A percentile compares a stretch with the other conserved stretches of the same genome.
phyloP scores from a whole-genome alignment of 2,113 vertebrate species.

The Varanus komodoensis region DNA sequence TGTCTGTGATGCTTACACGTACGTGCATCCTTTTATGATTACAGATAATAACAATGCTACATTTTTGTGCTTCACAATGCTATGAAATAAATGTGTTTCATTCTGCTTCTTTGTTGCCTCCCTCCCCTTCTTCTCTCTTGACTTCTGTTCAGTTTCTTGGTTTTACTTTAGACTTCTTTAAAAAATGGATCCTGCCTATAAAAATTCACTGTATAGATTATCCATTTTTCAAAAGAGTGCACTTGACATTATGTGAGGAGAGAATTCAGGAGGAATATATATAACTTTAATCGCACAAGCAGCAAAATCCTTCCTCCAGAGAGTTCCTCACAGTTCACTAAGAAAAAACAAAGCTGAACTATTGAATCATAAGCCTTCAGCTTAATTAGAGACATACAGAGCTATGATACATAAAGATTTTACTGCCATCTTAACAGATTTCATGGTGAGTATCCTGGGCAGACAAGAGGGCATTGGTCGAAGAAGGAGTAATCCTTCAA shows the following conservation, averaged over 20 bases:
- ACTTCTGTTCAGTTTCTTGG: constrained; percentile 16
- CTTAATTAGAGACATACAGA: constrained; percentile 45
- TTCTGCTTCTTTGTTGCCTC: neutral
- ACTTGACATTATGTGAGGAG: constrained; percentile 44
- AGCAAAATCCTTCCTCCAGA: constrained; percentile 53
- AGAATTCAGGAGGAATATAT: constrained; percentile 52
- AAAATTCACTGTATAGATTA: constrained; percentile 61
- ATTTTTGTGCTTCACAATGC: neutral
- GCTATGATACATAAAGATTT: neutral
- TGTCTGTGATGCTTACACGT: too few relatives aligned
- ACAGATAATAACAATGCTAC: neutral
- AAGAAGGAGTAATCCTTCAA: constrained; percentile 60
- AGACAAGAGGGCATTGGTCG: constrained; percentile 18
- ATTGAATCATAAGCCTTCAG: constrained; percentile 58
- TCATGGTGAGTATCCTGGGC: neutral
- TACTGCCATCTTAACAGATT: constrained; percentile 13
- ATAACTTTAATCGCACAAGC: constrained; percentile 52
- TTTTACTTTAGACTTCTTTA: constrained; percentile 57
- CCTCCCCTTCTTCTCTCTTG: neutral
- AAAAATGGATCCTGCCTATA: constrained; percentile 54
- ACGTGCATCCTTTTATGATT: too few relatives aligned
- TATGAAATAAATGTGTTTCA: constrained; percentile 14
- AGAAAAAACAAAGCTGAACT: constrained; percentile 59
- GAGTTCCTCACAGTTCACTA: constrained; percentile 51
- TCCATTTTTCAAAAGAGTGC: constrained; percentile 64